These are phyloP conservation scores for Denticeps clupeoides DNA, from an alignment of 2,797 vertebrate genomes.

Conservation along the genomic window DNA sequence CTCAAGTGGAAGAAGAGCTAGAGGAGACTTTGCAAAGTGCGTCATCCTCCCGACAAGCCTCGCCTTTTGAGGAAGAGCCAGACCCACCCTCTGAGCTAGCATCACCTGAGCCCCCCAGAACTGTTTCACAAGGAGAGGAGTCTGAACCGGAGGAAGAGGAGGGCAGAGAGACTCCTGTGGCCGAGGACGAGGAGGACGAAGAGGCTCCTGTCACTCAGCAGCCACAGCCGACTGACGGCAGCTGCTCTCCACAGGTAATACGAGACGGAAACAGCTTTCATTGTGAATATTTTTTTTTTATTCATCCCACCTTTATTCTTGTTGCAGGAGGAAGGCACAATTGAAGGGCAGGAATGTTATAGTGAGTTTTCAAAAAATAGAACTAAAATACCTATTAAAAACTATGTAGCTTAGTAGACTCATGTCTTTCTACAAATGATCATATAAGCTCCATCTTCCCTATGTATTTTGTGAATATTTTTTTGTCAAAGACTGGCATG, in stretches of 20 bases:
- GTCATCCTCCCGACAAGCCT: neutral
- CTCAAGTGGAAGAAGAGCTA: slow-evolving; percentile 10
- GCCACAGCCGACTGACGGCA: slow-evolving; percentile 38
- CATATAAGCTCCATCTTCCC: too few species aligned
- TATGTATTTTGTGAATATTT: too few species aligned
- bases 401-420: too few species aligned
- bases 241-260: slow-evolving; percentile 34
- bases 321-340: slow-evolving; percentile 37
- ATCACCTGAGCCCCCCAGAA: too few species aligned
- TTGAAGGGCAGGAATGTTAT: slow-evolving; percentile 35
- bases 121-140: slow-evolving; percentile 29
- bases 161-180: slow-evolving; percentile 16
- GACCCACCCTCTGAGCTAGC: slow-evolving; percentile 17
- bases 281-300: neutral
- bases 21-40: neutral
- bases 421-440: too few species aligned
- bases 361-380: slow-evolving; percentile 47
- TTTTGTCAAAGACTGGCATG: too few species aligned
- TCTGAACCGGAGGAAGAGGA: slow-evolving; percentile 28
- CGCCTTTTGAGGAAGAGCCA: slow-evolving; percentile 26
- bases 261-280: too few species aligned
- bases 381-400: too few species aligned
- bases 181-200: slow-evolving; percentile 14
- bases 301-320: slow-evolving; percentile 11
- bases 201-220: slow-evolving; percentile 43